Conservation (phyloP, 2,113 vertebrate genomes). For the Dromiciops gliroides region DNA sequence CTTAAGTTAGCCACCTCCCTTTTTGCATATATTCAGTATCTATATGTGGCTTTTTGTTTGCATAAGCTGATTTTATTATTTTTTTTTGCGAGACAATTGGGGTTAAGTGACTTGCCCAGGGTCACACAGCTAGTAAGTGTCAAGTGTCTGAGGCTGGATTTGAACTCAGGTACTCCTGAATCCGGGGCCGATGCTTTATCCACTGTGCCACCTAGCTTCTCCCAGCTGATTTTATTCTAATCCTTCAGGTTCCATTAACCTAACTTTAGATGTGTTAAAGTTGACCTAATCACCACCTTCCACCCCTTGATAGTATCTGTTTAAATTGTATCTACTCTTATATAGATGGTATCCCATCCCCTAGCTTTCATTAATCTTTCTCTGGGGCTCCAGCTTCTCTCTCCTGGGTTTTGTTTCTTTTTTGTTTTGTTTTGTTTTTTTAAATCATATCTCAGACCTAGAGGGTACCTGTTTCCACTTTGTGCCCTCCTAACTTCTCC, state of each 20-base stretch:
- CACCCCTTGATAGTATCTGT: background rate
- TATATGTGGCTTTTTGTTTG: background rate
- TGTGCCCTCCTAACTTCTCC: background rate
- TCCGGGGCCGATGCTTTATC: too few species aligned
- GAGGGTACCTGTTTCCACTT: background rate
- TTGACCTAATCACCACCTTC: background rate
- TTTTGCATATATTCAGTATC: background rate
- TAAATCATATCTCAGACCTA: background rate
- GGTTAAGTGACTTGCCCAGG: too few species aligned
- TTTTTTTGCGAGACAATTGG: too few species aligned
- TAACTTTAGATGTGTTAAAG: background rate
- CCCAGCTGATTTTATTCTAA: background rate
- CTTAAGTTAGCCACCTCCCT: background rate
- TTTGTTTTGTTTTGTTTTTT: background rate
- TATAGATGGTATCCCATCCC: background rate
- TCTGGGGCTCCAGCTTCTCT: background rate
- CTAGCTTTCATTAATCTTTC: background rate
- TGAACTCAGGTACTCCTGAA: too few species aligned
- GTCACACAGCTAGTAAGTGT: too few species aligned
- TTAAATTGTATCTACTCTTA: background rate
- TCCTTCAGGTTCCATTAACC: background rate
- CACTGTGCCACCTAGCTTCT: too few species aligned
- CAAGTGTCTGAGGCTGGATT: too few species aligned
- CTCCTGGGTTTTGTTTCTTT: background rate
- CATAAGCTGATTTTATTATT: background rate